Conservation (phyloP, 2,113 vertebrate species). For the Chaetops frenatus region DNA sequence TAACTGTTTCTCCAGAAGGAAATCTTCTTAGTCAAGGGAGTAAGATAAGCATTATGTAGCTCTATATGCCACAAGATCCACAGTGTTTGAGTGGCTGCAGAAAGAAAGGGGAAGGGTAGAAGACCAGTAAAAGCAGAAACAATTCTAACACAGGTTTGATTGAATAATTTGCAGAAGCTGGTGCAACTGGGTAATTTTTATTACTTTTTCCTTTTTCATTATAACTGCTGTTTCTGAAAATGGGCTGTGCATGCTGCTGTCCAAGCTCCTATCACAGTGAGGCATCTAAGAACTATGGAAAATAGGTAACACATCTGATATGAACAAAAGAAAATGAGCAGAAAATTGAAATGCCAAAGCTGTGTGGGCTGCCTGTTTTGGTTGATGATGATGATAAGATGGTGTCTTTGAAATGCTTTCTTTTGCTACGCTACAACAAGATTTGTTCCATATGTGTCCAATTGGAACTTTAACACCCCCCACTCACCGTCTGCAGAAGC, state of each 20-base stretch:
- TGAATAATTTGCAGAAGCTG: background rate
- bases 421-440: background rate
- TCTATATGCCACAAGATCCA: background rate
- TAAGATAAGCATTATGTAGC: background rate
- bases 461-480: background rate
- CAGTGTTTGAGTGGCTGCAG: background rate
- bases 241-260: background rate
- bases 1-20: background rate
- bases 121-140: background rate
- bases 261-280: background rate
- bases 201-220: background rate
- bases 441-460: background rate
- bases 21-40: background rate
- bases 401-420: background rate
- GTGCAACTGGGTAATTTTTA: background rate
- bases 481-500: background rate
- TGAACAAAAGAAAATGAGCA: background rate
- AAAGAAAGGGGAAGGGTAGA: background rate
- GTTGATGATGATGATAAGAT: background rate
- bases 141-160: background rate
- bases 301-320: background rate
- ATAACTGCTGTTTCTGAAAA: background rate
- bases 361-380: background rate
- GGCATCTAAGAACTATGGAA: background rate
- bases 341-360: constrained; percentile 21